A percentile compares a stretch with the other conserved stretches of the same genome.
phyloP scores from a whole-genome alignment of 2,888 invertebrate genomes.

The Drosophila merina region DNA sequence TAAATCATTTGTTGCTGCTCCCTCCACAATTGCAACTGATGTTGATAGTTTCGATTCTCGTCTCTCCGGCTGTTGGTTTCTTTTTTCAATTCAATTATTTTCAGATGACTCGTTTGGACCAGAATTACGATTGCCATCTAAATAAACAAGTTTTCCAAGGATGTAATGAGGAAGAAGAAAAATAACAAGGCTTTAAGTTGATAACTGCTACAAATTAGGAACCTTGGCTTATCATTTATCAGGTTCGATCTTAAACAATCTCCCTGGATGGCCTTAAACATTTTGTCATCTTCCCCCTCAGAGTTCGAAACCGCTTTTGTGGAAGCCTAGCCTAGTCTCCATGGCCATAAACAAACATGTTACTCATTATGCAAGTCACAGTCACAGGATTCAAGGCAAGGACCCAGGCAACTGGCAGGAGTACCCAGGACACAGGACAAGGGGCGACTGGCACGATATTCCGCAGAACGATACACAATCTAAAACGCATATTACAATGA shows the following conservation, averaged over 20 bases:
- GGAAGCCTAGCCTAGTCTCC: conserved; percentile 17
- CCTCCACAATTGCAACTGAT: conserved; percentile 26
- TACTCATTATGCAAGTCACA: conserved; percentile 69
- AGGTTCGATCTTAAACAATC: not conserved
- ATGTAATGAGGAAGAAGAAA: not conserved
- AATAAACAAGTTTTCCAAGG: not conserved
- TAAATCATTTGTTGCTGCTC: conserved; percentile 69
- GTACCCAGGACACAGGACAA: not conserved
- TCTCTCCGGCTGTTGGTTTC: conserved; percentile 9
- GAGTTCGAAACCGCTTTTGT: conserved; percentile 12
- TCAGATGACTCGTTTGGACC: not conserved
- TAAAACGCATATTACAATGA: conserved; percentile 62
- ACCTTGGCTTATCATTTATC: too few relatives aligned
- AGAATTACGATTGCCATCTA: not conserved
- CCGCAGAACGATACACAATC: conserved; percentile 30
- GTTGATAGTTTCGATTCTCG: conserved; percentile 28
- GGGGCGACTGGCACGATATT: not conserved
- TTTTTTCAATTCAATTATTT: conserved; percentile 26
- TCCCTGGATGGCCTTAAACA: not conserved
- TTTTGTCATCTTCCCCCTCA: not conserved
- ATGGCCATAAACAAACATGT: conserved; percentile 59
- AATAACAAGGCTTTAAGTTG: not conserved
- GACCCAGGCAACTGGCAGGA: conserved; percentile 2
- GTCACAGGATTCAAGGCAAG: conserved; percentile 32
- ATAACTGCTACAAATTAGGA: not conserved